Base-by-base conservation (phyloP, 1,140 invertebrate genomes). In the Elymnias hypermnestra region DNA sequence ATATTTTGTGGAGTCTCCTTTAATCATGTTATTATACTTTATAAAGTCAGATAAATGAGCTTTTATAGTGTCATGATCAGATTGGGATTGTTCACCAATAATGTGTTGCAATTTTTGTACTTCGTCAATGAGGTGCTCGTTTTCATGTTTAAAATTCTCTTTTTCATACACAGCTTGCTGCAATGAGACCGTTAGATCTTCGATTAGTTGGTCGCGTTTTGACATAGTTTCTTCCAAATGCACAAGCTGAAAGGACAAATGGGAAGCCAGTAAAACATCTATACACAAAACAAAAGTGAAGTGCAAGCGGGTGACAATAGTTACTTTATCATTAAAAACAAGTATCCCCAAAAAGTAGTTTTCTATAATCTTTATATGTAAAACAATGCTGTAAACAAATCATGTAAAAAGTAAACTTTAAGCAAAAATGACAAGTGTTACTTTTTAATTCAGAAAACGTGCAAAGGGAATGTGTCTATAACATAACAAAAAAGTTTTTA, bases 101-200 rank as follows among this genome's bases (percentile, higher is more conserved):
- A 87, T 75, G 44, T 89, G 86, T 17, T 91, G 89, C 9, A 92
- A 59, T 8, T 88, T 75, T 1, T 88, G 81, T 9, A 93, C 88
- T 63, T 93, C 91, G 0, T 85, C 81, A 33, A 86, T 87, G 1
- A 92, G 88, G 28, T 88, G 76, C 1, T 89, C 85, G 17, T 91
- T 87, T 28, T 92, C 90, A 19, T 66, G 57, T 59, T 89, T 89
- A 4, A 93, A 73, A 21, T 90, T 82, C 22, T 89, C 87, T 13
- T 88, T 83, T 29, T 92, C 88, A 1, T 73, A 66, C 5, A 90
- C 72, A 1, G 89, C 88, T 48, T 90, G 88, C 60, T 89, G 87
- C 46, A 92, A 76, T 12, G 88, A 89, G 42, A 91, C 79, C 21
- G 82, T 89, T 3, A 93, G 75, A 65, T 91, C 87, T 41, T 88